Evolutionary conservation across 2,888 invertebrate genomes (phyloP).

Genomic region (Dendrolimus houi): DNA sequence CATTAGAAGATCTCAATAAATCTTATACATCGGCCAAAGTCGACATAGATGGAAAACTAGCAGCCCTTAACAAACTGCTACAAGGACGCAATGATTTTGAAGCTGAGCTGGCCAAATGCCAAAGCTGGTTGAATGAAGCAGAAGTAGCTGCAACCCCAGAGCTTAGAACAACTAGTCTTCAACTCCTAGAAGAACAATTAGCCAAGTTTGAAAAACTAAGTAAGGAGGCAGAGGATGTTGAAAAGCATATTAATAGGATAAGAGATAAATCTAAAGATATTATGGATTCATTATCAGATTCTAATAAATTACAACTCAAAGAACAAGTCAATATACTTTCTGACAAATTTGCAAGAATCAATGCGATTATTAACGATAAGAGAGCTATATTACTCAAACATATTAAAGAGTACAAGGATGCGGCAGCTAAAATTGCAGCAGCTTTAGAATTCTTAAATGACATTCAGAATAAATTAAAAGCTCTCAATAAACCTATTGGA

Average conservation of each 20-base stretch:
- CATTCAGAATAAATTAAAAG: constrained; percentile 89
- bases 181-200: constrained; percentile 90
- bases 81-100: constrained; percentile 90
- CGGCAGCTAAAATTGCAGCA: constrained; percentile 86
- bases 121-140: constrained; percentile 93
- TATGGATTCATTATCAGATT: constrained; percentile 86
- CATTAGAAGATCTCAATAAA: constrained; percentile 81
- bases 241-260: constrained; percentile 83
- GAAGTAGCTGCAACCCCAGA: constrained; percentile 91
- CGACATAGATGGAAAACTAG: constrained; percentile 83
- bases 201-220: constrained; percentile 89
- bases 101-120: constrained; percentile 85
- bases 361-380: constrained; percentile 85
- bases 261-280: constrained; percentile 88
- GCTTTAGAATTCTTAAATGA: constrained; percentile 86
- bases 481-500: constrained; percentile 90
- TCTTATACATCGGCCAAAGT: constrained; percentile 84
- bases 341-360: constrained; percentile 86
- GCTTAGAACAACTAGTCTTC: constrained; percentile 86
- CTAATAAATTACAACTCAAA: constrained; percentile 88
- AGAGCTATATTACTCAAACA: constrained; percentile 84
- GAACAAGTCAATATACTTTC: constrained; percentile 87
- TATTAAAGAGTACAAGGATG: constrained; percentile 88
- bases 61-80: constrained; percentile 82
- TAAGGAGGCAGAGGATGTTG: constrained; percentile 83